A percentile compares a stretch with the other conserved stretches of the same genome.
Conservation (phyloP, 2,888 invertebrate genomes). For the Drosophila koepferae region DNA sequence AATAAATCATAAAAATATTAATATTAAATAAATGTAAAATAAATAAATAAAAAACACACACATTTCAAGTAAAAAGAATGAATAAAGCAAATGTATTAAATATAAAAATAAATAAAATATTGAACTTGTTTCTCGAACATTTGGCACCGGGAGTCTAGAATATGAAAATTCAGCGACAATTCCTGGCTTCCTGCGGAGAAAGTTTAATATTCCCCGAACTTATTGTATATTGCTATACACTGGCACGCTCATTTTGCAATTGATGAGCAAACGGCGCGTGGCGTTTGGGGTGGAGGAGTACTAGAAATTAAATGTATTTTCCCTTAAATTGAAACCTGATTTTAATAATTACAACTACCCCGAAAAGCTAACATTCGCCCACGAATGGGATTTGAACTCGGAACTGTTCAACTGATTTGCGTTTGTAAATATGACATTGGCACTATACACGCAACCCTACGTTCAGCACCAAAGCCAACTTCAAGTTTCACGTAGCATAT, state of each 20-base stretch:
- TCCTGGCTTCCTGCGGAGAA: conserved; percentile 63
- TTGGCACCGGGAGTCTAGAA: conserved; percentile 66
- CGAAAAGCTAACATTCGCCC: no score
- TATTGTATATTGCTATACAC: conserved; percentile 39
- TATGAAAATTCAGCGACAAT: conserved; percentile 50
- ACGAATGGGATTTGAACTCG: neutral
- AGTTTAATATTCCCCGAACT: conserved; percentile 46
- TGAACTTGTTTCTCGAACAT: conserved; percentile 46
- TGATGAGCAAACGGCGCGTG: conserved; percentile 52
- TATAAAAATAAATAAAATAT: neutral
- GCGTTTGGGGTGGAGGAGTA: conserved; percentile 29
- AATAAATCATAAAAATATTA: no score
- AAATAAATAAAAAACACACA: neutral
- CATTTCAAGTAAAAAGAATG: no score
- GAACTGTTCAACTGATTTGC: no score
- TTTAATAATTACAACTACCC: no score
- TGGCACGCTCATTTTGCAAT: conserved; percentile 56
- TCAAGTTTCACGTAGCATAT: accelerated
- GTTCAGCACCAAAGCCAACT: neutral
- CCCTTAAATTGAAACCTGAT: no score
- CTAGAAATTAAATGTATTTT: no score
- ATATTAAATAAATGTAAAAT: neutral
- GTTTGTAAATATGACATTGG: neutral
- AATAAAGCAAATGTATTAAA: no score
- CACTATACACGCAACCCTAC: neutral